Conservation (phyloP, 1,140 invertebrate genomes). For the Trichogramma pretiosum region DNA sequence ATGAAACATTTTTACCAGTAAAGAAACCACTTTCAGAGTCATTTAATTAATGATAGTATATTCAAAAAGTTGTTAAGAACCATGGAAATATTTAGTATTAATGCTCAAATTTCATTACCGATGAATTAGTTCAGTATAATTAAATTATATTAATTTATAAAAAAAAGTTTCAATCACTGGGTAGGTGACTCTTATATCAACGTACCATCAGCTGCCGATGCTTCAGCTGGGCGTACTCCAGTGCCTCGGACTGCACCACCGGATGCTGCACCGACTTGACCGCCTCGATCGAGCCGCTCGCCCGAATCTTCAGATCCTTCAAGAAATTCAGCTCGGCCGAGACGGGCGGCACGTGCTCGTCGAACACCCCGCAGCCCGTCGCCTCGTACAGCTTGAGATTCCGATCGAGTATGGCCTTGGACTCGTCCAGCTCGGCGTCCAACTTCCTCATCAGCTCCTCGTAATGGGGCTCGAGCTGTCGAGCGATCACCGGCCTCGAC, state of each 20-base stretch:
- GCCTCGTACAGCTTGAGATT: constrained; percentile 41
- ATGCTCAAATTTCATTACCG: too few relatives aligned
- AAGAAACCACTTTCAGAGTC: too few relatives aligned
- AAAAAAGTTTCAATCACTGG: too few relatives aligned
- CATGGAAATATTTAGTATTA: too few relatives aligned
- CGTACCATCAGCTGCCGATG: neutral
- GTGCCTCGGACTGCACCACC: neutral
- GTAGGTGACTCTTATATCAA: too few relatives aligned
- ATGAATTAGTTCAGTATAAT: too few relatives aligned
- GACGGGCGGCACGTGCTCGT: constrained; percentile 62
- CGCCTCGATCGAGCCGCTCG: constrained; percentile 51
- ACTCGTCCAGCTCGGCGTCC: constrained; percentile 54
- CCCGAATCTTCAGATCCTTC: constrained; percentile 55
- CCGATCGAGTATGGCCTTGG: constrained; percentile 47
- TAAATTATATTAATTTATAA: too few relatives aligned
- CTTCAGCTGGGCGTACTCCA: neutral
- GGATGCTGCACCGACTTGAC: constrained; percentile 4
- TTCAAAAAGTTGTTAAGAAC: too few relatives aligned
- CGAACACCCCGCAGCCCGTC: constrained; percentile 46
- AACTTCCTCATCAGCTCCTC: constrained; percentile 50
- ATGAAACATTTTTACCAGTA: too few relatives aligned
- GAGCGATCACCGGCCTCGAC: constrained; percentile 61
- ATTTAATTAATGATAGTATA: too few relatives aligned
- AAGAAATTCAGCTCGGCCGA: constrained; percentile 64
- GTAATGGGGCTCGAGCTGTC: constrained; percentile 56